Percentiles rank a stretch among this genome's conserved stretches.
These are phyloP conservation scores for Cephus nigrinus DNA, from an alignment of 2,888 invertebrate species.

Conservation along the genomic window DNA sequence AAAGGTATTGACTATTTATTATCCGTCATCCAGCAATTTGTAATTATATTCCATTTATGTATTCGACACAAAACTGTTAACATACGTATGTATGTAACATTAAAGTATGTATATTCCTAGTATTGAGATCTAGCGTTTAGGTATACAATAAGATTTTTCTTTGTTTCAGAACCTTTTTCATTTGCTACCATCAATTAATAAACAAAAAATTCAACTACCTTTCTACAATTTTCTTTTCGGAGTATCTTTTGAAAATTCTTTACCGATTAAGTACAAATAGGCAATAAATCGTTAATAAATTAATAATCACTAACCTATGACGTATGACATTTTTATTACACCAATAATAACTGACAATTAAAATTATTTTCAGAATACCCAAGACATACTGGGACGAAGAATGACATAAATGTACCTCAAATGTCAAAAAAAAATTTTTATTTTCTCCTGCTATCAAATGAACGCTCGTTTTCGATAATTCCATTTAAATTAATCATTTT, in stretches of 20 bases:
- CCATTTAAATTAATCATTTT: neutral
- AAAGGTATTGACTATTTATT: neutral
- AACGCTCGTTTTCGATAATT: neutral
- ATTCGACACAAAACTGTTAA: neutral
- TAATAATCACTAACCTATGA: neutral
- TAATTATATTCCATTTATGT: neutral
- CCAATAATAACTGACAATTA: neutral
- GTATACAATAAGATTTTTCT: neutral
- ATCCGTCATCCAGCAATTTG: neutral
- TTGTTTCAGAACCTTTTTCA: neutral
- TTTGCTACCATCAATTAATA: neutral
- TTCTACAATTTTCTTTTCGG: neutral
- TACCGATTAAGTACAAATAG: neutral
- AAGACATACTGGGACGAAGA: neutral
- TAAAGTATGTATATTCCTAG: neutral
- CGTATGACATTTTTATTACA: neutral
- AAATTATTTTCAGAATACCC: neutral
- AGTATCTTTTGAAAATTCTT: neutral
- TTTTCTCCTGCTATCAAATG: neutral
- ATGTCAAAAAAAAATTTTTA: neutral
- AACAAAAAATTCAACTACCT: neutral
- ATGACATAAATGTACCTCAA: neutral
- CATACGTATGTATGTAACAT: neutral
- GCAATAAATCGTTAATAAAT: neutral
- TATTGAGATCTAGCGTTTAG: neutral